phyloP scores from a whole-genome alignment of 1,140 invertebrate species.

The Meloidogyne hapla region DNA sequence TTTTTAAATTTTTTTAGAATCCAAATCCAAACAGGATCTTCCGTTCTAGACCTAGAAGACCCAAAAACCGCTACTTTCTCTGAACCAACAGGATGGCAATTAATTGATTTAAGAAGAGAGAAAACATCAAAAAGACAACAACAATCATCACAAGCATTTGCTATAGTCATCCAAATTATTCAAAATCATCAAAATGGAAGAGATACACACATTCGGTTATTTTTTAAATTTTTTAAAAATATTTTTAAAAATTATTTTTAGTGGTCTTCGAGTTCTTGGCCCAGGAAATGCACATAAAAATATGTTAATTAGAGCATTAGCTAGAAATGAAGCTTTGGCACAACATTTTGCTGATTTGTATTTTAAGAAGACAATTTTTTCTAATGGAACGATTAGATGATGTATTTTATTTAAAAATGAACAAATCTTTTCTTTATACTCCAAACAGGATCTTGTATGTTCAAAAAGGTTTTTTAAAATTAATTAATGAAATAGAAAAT shows the following conservation, averaged over 20 bases:
- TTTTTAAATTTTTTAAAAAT: background rate
- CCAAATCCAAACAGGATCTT: constrained; percentile 43
- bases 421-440: too few species aligned
- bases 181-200: constrained; percentile 92
- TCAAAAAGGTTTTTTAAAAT: too few species aligned
- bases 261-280: constrained; percentile 34
- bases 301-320: constrained; percentile 29
- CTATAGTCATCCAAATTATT: constrained; percentile 68
- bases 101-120: constrained; percentile 64
- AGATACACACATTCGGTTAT: constrained; percentile 85
- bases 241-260: constrained; percentile 19
- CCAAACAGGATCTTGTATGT: too few species aligned
- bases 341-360: constrained; percentile 22
- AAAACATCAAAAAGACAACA: background rate
- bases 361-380: constrained; percentile 24
- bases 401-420: background rate
- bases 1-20: constrained; percentile 31
- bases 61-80: constrained; percentile 89
- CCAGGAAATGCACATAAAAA: constrained; percentile 28
- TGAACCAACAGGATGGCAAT: constrained; percentile 93
- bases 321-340: constrained; percentile 17
- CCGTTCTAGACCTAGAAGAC: constrained; percentile 77
- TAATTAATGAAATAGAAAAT: too few species aligned
- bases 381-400: constrained; percentile 9
- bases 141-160: constrained; percentile 33